Evolutionary conservation across 2,888 invertebrate species (phyloP), one percentile per base, ranked within the genome.

Genomic region (Drosophila borealis): DNA sequence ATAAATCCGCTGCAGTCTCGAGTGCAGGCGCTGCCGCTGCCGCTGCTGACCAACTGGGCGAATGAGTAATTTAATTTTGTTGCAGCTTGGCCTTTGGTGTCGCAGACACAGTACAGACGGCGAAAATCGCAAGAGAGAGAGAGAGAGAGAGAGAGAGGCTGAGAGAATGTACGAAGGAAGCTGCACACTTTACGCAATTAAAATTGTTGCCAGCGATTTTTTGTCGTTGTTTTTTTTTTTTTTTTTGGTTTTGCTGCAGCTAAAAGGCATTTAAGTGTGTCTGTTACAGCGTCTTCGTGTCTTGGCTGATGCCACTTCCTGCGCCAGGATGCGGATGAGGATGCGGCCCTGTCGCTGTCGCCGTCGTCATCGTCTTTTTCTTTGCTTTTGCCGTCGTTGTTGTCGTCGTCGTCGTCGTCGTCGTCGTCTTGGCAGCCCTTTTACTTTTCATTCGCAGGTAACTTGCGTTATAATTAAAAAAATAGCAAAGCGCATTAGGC

Each of bases 401-500:
- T 13, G 45, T 45, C 29, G 42, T 48, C 11, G 56, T 46, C 45
- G 17, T 53, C 41, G 39, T 54, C 21, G 41, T 39, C 25, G 59
- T 59, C 66, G 63, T 55, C 65, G 74, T 85, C 82, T 81, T 83
- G 83, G 86, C 86, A 83, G 83, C 81, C 79, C 86, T 84, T 86
- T 82, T 84, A 86, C 86, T 84, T 84, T 84, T 86, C 83, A 84
- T 83, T 84, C 70, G 79, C 83, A 84, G 83, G 83, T 84, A 84
- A 86, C 83, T 86, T 84, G 80, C 83, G 86, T 79, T 84, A 89
- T 86, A 86, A 86, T 86, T 89, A 86, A 86, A 86, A 50, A 89
- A 89, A 89, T 86, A 81, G 89, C 88, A 86, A 87, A 86, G 89
- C 89, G 89, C 88, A 84, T 86, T 86, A 86, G 88, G 88, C 80